Conservation (phyloP, 2,797 vertebrate species). For the Aeoliscus strigatus region DNA sequence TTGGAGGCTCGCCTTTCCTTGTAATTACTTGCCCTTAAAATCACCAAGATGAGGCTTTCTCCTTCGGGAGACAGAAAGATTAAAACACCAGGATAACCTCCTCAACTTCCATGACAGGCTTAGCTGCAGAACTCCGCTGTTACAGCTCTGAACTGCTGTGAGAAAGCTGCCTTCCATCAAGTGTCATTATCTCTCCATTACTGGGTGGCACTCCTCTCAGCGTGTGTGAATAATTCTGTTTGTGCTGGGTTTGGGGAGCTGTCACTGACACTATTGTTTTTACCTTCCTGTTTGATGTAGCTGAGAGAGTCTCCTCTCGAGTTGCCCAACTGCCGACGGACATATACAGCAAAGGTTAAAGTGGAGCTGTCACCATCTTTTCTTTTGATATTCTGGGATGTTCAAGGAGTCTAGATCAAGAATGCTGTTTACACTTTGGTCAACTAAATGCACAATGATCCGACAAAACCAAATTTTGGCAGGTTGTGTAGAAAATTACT, state of each 20-base stretch:
- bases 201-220: constrained; percentile 65
- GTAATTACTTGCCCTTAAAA: constrained; percentile 56
- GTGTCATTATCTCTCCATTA: constrained; percentile 74
- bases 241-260: constrained; percentile 72
- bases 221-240: constrained; percentile 80
- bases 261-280: constrained; percentile 76
- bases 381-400: constrained; percentile 34
- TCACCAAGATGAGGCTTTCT: constrained; percentile 45
- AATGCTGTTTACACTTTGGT: constrained; percentile 32
- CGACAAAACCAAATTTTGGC: no score
- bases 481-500: no score
- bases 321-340: constrained; percentile 64
- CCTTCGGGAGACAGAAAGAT: constrained; percentile 57
- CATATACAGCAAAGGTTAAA: constrained; percentile 61
- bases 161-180: constrained; percentile 71
- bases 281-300: constrained; percentile 75
- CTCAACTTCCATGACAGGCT: constrained; percentile 70
- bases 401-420: constrained; percentile 33
- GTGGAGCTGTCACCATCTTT: constrained; percentile 48
- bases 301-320: constrained; percentile 63
- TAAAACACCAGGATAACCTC: constrained; percentile 73
- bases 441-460: constrained; percentile 25
- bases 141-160: constrained; percentile 69
- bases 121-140: constrained; percentile 68
- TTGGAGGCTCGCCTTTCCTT: constrained; percentile 51